phyloP scores from a whole-genome alignment of 2,888 invertebrate species.

The Strigamia transsilvanica region DNA sequence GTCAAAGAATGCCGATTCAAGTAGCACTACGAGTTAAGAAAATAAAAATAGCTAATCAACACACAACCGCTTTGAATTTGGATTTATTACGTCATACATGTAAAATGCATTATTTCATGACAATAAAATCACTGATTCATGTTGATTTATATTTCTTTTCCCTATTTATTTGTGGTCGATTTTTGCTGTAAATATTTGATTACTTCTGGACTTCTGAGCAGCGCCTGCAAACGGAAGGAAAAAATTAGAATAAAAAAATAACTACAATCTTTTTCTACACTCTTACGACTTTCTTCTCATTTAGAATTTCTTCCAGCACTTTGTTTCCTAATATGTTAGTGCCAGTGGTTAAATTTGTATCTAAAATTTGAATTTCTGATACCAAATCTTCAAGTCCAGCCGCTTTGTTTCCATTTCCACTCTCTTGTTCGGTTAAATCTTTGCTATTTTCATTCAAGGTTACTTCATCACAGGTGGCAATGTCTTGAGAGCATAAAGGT shows the following conservation, averaged over 20 bases:
- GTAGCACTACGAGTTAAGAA: background rate
- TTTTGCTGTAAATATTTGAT: slow-evolving; percentile 52
- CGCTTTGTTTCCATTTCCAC: background rate
- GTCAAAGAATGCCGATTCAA: slow-evolving; percentile 32
- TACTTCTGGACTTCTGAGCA: slow-evolving; percentile 55
- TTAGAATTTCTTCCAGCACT: slow-evolving; percentile 56
- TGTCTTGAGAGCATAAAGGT: background rate
- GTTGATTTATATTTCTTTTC: background rate
- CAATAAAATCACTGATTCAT: background rate
- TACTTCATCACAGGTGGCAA: background rate
- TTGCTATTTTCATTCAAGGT: background rate
- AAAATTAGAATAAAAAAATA: background rate
- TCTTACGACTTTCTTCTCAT: slow-evolving; percentile 56
- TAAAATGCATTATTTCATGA: background rate
- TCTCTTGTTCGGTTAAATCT: background rate
- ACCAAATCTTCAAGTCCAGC: background rate
- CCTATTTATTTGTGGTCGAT: slow-evolving; percentile 51
- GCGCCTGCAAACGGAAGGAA: slow-evolving; percentile 37
- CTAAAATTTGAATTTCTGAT: background rate
- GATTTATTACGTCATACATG: background rate
- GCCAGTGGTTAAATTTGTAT: slow-evolving; percentile 52
- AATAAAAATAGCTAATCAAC: background rate
- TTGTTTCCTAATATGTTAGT: slow-evolving; percentile 53
- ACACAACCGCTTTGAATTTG: background rate
- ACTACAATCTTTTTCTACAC: background rate